Conservation (phyloP, 64 coral and sea anemone species). For the Cladopsammia gracilis region DNA sequence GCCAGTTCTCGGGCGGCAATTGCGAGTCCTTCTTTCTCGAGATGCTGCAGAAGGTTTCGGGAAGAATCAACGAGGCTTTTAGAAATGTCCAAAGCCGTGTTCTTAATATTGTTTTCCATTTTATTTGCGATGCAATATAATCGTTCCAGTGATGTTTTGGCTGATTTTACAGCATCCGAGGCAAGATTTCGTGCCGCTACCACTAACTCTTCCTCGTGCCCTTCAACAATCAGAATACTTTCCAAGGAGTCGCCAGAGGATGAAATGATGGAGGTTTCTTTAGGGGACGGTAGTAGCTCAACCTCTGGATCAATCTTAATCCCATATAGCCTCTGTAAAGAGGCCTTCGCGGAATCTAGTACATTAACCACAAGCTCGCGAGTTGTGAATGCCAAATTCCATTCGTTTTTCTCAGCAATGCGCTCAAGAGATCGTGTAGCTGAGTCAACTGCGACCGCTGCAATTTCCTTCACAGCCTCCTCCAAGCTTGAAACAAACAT, state of each 20-base stretch:
- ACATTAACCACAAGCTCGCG: constrained; percentile 46
- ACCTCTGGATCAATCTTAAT: constrained; percentile 50
- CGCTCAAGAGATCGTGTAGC: constrained; percentile 27
- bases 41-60: not conserved
- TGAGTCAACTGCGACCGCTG: constrained; percentile 19
- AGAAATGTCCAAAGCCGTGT: not conserved
- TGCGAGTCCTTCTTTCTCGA: constrained; percentile 10
- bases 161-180: constrained; percentile 64
- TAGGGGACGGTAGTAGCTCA: not conserved
- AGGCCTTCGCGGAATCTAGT: constrained; percentile 67
- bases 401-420: constrained; percentile 19
- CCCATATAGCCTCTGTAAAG: constrained; percentile 48
- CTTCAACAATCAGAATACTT: not conserved
- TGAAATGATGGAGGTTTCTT: not conserved
- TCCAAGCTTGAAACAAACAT: not conserved
- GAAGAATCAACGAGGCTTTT: constrained; percentile 52
- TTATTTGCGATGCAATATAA: constrained; percentile 37
- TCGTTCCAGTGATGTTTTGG: constrained; percentile 59
- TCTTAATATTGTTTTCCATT: constrained; percentile 58
- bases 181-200: constrained; percentile 68
- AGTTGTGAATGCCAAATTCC: constrained; percentile 30
- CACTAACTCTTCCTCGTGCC: constrained; percentile 42
- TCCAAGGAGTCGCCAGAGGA: not conserved
- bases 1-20: constrained; percentile 47
- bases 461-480: constrained; percentile 55